Percentiles rank a stretch among this genome's conserved stretches.
phyloP scores from a whole-genome alignment of 2,888 invertebrate genomes.

The Nymphalis c-album region DNA sequence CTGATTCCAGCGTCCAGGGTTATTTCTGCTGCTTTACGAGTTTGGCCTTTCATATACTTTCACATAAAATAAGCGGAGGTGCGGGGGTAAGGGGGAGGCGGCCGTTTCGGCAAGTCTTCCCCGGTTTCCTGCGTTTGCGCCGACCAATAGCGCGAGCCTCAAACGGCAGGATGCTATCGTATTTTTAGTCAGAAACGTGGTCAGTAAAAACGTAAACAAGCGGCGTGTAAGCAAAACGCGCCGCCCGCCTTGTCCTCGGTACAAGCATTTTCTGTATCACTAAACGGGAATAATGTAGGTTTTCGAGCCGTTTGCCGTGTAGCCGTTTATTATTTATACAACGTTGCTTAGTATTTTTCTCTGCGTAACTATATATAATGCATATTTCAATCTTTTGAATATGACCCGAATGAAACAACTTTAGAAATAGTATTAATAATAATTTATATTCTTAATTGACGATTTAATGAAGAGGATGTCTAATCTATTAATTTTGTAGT shows the following conservation, averaged over 20 bases:
- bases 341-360: constrained; percentile 19
- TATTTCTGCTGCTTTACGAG: constrained; percentile 76
- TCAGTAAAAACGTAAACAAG: constrained; percentile 79
- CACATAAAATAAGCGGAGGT: constrained; percentile 58
- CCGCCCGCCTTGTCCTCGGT: constrained; percentile 44
- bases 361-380: background rate
- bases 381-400: too few relatives aligned
- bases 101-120: constrained; percentile 63
- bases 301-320: constrained; percentile 46
- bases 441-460: too few relatives aligned
- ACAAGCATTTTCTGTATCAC: constrained; percentile 51
- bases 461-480: too few relatives aligned
- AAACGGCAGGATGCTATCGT: constrained; percentile 79
- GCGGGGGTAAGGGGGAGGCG: constrained; percentile 52
- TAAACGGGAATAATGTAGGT: constrained; percentile 42
- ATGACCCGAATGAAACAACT: too few relatives aligned
- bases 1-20: constrained; percentile 78
- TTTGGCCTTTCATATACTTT: constrained; percentile 71
- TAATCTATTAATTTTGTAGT: too few relatives aligned
- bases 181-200: constrained; percentile 79
- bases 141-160: constrained; percentile 75
- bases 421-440: too few relatives aligned
- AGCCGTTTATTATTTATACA: constrained; percentile 46
- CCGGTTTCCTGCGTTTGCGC: constrained; percentile 67
- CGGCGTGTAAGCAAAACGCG: constrained; percentile 51